Evolutionary conservation across 2,888 invertebrate species (phyloP), one percentile per base, ranked within the genome.

Genomic region (Agonopterix subpropinquella): DNA sequence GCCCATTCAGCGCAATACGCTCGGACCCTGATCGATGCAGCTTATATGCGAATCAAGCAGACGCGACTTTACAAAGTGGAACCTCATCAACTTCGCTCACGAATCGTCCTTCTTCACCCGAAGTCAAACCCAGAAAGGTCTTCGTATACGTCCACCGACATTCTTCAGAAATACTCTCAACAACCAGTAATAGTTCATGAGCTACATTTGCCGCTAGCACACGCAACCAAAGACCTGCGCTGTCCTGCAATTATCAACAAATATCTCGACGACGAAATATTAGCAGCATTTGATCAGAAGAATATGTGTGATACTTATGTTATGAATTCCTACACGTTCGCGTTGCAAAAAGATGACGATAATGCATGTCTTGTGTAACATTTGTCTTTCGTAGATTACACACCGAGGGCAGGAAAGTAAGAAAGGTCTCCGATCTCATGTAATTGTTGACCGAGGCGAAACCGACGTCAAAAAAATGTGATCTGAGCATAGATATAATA

Each of bases 1-100:
- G 47, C 70, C 0, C 68, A 77, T 49, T 76, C 82, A 2, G 62
- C 67, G 9, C 78, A 81, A 49, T 82, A 80, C 51, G 67, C 68
- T 1, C 61, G 67, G 7, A 56, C 64, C 9, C 52, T 70, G 1
- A 62, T 80, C 9, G 65, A 73, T 46, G 59, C 67, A 0, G 71
- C 70, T 0, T 70, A 70, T 43, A 59, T 56, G 10, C 61, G 69
- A 35, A 53, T 75, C 8, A 18, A 42, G 35, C 57, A 59, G 41
- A 56, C 60, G 9, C 58, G 64, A 2, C 41, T 45, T 2, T 64
- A 65, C 47, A 51, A 49, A 3, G 36, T 52, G 1, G 45, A 49
- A 10, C 53, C 63, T 1, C 55, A 51, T 5, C 49, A 53, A 13
- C 61, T 76, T 39, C 59, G 57, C 7, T 75, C 78, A 1, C 59